Conservation (phyloP, 2,797 vertebrate species). For the Rhadinocentrus ornatus region DNA sequence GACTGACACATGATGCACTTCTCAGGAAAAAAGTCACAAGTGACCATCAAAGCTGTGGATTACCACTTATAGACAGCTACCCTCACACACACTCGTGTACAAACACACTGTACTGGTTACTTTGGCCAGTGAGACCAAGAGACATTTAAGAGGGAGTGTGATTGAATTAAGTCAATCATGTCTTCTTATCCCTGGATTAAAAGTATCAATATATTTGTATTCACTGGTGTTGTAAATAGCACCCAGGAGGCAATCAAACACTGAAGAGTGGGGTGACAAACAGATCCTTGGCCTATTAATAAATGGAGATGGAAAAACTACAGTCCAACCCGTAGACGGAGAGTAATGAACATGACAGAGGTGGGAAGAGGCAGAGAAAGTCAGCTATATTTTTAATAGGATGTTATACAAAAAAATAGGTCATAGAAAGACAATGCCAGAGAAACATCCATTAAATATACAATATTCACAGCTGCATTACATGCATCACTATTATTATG, state of each 20-base stretch:
- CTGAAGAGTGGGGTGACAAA: conserved; percentile 75
- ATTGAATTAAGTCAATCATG: conserved; percentile 78
- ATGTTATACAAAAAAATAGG: background rate
- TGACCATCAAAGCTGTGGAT: conserved; percentile 47
- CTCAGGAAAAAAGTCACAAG: conserved; percentile 51
- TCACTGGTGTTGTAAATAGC: conserved; percentile 78
- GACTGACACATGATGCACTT: conserved; percentile 63
- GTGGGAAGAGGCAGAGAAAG: background rate
- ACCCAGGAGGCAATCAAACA: conserved; percentile 76
- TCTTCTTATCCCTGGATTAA: conserved; percentile 64
- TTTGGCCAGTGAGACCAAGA: conserved; percentile 30
- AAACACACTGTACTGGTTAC: conserved; percentile 6
- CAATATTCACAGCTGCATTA: background rate
- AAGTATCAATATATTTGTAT: conserved; percentile 74
- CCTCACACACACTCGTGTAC: conserved; percentile 23
- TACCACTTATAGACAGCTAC: conserved; percentile 14
- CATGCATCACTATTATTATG: background rate
- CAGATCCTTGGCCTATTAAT: conserved; percentile 73
- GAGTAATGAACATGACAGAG: conserved; percentile 31
- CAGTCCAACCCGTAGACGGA: conserved; percentile 39
- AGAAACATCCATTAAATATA: too few species aligned
- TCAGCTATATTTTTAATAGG: background rate
- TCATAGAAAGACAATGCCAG: too few species aligned
- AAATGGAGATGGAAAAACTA: conserved; percentile 67
- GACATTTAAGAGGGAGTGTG: conserved; percentile 59